phyloP scores from a whole-genome alignment of 2,113 vertebrate species.

The Clarias gariepinus region DNA sequence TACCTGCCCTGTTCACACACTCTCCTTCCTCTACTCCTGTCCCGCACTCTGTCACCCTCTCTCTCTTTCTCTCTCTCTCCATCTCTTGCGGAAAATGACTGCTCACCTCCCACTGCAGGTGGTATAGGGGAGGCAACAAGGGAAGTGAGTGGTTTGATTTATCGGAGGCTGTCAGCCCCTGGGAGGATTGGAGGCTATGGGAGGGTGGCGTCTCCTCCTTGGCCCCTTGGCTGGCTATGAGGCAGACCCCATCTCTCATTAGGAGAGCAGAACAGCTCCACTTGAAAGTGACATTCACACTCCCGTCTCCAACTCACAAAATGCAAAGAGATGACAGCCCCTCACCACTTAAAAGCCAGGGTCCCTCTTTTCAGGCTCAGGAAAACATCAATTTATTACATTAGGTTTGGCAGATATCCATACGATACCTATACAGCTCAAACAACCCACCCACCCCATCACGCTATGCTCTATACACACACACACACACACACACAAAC shows the following conservation, averaged over 20 bases:
- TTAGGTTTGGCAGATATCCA: conserved; percentile 64
- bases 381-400: conserved; percentile 64
- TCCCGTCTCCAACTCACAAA: conserved; percentile 72
- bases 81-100: conserved; percentile 76
- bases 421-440: conserved; percentile 59
- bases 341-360: conserved; percentile 71
- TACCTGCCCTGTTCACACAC: conserved; percentile 29
- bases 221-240: conserved; percentile 80
- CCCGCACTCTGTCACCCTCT: conserved; percentile 48
- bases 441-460: conserved; percentile 50
- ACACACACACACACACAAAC: no score
- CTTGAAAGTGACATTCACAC: conserved; percentile 83
- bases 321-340: conserved; percentile 67
- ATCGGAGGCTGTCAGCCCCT: conserved; percentile 84
- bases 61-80: conserved; percentile 67
- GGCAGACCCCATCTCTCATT: conserved; percentile 83
- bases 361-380: conserved; percentile 64
- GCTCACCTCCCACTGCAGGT: conserved; percentile 81
- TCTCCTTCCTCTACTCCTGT: conserved; percentile 21
- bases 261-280: conserved; percentile 76
- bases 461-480: conserved; percentile 16
- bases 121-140: conserved; percentile 70
- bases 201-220: conserved; percentile 78
- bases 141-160: conserved; percentile 81
- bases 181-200: conserved; percentile 74